These are phyloP conservation scores for Onchidella celtica DNA, from an alignment of 2,888 invertebrate genomes.

Conservation along the genomic window DNA sequence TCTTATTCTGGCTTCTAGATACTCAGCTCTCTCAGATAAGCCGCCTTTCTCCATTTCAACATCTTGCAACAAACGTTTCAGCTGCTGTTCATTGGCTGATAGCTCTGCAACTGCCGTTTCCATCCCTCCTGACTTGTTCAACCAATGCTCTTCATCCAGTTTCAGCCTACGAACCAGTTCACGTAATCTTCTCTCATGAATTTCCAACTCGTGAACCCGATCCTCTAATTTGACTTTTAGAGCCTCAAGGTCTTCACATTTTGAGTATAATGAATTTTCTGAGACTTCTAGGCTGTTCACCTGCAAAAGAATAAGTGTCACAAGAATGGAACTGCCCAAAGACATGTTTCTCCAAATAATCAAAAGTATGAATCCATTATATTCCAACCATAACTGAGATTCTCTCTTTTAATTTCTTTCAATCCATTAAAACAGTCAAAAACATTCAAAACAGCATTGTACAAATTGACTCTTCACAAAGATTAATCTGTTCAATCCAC, in stretches of 20 bases:
- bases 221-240: constrained; percentile 65
- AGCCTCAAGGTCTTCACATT: constrained; percentile 69
- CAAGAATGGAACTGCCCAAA: no score
- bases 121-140: constrained; percentile 67
- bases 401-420: no score
- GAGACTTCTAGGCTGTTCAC: constrained; percentile 63
- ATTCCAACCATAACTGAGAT: no score
- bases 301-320: constrained; percentile 14
- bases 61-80: constrained; percentile 68
- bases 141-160: constrained; percentile 69
- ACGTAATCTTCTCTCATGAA: constrained; percentile 67
- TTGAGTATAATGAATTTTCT: constrained; percentile 65
- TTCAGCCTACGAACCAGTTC: constrained; percentile 69
- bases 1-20: constrained; percentile 64
- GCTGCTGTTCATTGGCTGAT: constrained; percentile 67
- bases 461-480: no score
- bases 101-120: constrained; percentile 73
- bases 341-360: no score
- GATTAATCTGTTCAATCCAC: no score
- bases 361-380: no score
- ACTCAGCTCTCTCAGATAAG: constrained; percentile 67
- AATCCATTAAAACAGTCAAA: no score
- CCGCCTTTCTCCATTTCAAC: constrained; percentile 71
- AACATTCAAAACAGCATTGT: no score
- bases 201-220: constrained; percentile 65